A percentile compares a stretch with the other conserved stretches of the same genome.
phyloP scores from a whole-genome alignment of 2,888 invertebrate species.

The Aspidapion aeneum region DNA sequence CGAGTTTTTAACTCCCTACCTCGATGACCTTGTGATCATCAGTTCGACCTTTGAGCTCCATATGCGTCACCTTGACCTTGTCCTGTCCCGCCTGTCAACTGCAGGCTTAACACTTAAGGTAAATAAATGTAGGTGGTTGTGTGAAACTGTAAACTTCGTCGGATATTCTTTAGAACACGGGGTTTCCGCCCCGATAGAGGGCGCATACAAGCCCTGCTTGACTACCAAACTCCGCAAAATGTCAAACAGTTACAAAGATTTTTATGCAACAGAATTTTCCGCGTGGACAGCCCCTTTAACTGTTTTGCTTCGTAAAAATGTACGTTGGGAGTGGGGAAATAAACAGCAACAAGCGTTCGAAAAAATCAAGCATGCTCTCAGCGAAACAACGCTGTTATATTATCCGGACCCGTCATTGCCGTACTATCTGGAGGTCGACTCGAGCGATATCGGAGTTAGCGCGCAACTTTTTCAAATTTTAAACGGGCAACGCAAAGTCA shows the following conservation, averaged over 20 bases:
- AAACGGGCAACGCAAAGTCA: constrained; percentile 8
- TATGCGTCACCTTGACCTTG: constrained; percentile 16
- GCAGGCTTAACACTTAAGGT: constrained; percentile 15
- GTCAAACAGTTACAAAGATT: constrained; percentile 32
- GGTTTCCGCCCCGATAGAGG: constrained; percentile 18
- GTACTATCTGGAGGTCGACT: constrained; percentile 21
- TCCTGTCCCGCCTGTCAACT: constrained; percentile 10
- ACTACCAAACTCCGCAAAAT: constrained; percentile 31
- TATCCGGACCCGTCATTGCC: constrained; percentile 12
- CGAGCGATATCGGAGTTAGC: constrained; percentile 20
- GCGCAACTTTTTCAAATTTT: constrained; percentile 22
- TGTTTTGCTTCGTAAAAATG: constrained; percentile 6
- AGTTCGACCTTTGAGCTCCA: constrained; percentile 16
- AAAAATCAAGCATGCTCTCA: constrained; percentile 4
- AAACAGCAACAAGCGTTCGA: constrained; percentile 10
- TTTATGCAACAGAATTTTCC: constrained; percentile 28
- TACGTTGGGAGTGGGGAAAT: constrained; percentile 4
- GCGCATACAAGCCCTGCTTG: constrained; percentile 28
- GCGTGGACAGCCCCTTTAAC: constrained; percentile 17
- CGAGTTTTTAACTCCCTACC: constrained; percentile 13
- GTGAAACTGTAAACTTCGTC: constrained; percentile 16
- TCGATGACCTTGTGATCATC: constrained; percentile 21
- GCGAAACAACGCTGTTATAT: constrained; percentile 8
- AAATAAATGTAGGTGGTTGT: constrained; percentile 17
- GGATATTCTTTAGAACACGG: constrained; percentile 14